phyloP scores from a whole-genome alignment of 1,140 invertebrate genomes.

The Sogatella furcifera region DNA sequence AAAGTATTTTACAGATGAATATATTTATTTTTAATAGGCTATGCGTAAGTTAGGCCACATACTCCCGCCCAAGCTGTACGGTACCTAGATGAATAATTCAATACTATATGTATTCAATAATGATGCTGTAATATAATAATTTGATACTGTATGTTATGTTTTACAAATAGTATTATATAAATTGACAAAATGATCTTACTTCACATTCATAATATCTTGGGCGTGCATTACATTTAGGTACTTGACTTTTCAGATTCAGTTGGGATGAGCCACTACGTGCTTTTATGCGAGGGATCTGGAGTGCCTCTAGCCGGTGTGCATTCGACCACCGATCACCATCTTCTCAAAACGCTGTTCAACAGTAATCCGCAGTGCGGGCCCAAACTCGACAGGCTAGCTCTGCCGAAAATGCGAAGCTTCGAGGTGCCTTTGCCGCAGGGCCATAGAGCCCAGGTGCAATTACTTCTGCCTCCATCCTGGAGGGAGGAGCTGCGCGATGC shows the following conservation, averaged over 20 bases:
- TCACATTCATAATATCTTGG: no score
- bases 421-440: constrained; percentile 68
- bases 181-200: no score
- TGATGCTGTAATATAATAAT: no score
- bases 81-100: no score
- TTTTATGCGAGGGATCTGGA: constrained; percentile 68
- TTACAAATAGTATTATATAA: no score
- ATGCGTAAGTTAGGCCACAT: no score
- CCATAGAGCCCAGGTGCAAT: constrained; percentile 62
- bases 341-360: constrained; percentile 60
- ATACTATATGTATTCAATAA: no score
- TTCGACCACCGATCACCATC: constrained; percentile 52
- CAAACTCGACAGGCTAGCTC: constrained; percentile 52
- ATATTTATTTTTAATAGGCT: no score
- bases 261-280: constrained; percentile 48
- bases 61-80: no score
- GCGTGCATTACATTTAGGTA: not conserved
- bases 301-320: constrained; percentile 67
- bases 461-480: constrained; percentile 72
- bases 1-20: no score
- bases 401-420: constrained; percentile 61
- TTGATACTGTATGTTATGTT: no score
- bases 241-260: constrained; percentile 9
- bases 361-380: constrained; percentile 49
- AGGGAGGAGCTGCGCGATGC: constrained; percentile 70